phyloP scores from a whole-genome alignment of 2,888 invertebrate genomes.

The Diplazon laetatorius region DNA sequence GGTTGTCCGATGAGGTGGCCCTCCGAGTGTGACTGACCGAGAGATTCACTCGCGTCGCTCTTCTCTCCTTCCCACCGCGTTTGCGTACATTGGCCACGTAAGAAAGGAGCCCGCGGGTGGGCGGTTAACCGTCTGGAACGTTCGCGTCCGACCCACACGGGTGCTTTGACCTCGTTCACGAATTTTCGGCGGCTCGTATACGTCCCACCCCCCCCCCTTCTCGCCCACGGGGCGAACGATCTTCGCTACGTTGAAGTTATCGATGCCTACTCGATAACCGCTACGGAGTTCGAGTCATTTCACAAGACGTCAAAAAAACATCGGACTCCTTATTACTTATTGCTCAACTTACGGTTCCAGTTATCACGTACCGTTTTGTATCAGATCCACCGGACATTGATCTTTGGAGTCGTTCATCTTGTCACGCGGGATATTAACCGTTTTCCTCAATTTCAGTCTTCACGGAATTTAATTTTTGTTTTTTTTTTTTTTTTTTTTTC shows the following conservation, averaged over 20 bases:
- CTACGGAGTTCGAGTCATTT: background rate
- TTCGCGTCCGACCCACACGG: conserved; percentile 30
- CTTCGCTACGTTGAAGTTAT: too few species aligned
- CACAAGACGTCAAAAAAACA: conserved; percentile 17
- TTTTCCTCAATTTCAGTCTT: too few species aligned
- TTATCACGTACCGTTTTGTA: conserved; percentile 4
- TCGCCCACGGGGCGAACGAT: too few species aligned
- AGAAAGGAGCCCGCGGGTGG: conserved; percentile 3
- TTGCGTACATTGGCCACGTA: background rate
- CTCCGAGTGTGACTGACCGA: conserved; percentile 54
- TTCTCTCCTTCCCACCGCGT: conserved; percentile 1
- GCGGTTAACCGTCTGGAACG: background rate
- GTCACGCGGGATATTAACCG: too few species aligned
- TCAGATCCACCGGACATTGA: too few species aligned
- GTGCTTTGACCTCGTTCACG: conserved; percentile 56
- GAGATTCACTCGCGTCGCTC: conserved; percentile 25
- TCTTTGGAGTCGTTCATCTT: too few species aligned
- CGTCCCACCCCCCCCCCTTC: too few species aligned
- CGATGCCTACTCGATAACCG: conserved; percentile 17
- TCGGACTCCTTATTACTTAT: conserved; percentile 17
- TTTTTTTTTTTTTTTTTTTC: too few species aligned
- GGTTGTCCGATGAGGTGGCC: conserved; percentile 37
- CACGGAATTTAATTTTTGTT: too few species aligned
- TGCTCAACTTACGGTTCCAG: conserved; percentile 25
- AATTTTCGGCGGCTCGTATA: conserved; percentile 17